These are phyloP conservation scores for Argentina silus DNA, from an alignment of 2,797 vertebrate species.

Conservation along the genomic window DNA sequence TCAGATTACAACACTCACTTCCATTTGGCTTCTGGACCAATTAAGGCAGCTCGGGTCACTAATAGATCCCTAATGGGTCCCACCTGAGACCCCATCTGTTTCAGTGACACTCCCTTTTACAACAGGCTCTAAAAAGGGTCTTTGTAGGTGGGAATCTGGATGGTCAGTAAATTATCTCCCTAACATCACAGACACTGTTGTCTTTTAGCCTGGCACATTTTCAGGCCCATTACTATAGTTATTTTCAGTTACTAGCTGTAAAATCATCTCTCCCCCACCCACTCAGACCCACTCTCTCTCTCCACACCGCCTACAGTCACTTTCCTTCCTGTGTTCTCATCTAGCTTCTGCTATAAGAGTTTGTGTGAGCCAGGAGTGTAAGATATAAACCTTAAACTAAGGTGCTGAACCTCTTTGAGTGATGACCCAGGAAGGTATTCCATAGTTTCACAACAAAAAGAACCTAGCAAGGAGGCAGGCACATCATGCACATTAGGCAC, in stretches of 20 bases:
- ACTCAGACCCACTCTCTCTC: not conserved
- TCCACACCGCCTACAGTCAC: not conserved
- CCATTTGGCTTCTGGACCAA: conserved; percentile 47
- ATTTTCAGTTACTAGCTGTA: not conserved
- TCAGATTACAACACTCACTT: conserved; percentile 53
- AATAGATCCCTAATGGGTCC: conserved; percentile 48
- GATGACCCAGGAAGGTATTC: too few species aligned
- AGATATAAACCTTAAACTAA: not conserved
- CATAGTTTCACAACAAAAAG: too few species aligned
- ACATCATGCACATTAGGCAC: too few species aligned
- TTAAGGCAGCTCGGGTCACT: conserved; percentile 50
- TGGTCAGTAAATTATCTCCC: conserved; percentile 25
- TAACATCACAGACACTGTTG: conserved; percentile 3
- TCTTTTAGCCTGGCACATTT: not conserved
- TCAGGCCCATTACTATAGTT: not conserved
- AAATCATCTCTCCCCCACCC: not conserved
- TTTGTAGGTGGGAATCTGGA: conserved; percentile 13
- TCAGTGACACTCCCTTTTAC: conserved; percentile 10
- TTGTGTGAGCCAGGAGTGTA: not conserved
- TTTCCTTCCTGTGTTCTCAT: conserved; percentile 1
- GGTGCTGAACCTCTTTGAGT: too few species aligned
- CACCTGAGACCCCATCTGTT: conserved; percentile 42
- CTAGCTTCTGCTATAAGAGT: not conserved
- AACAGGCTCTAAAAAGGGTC: not conserved
- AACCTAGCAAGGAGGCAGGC: conserved; percentile 22